Conservation (phyloP, 2,113 vertebrate species). For the Sarotherodon lohbergeri region DNA sequence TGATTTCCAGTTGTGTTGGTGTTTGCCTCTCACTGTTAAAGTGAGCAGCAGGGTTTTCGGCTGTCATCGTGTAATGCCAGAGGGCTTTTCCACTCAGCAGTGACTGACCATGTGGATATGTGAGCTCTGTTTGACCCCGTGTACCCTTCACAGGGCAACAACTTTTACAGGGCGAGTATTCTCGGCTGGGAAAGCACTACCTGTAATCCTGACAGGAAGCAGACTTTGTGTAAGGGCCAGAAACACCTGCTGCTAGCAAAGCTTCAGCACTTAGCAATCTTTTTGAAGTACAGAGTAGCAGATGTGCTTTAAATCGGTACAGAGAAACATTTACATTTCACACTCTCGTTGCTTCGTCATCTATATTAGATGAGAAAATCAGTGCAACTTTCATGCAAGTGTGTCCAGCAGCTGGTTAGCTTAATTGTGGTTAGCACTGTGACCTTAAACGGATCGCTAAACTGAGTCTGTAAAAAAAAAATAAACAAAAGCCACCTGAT, state of each 20-base stretch:
- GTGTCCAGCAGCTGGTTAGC: not conserved
- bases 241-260: not conserved
- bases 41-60: slow-evolving; percentile 29
- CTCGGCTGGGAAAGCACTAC: not conserved
- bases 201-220: not conserved
- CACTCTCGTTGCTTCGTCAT: not conserved
- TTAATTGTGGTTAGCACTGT: not conserved
- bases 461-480: not conserved
- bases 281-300: not conserved
- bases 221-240: not conserved
- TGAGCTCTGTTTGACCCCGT: slow-evolving; percentile 6
- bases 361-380: not conserved
- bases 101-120: not conserved
- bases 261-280: not conserved
- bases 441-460: not conserved
- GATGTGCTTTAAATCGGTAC: not conserved
- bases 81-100: slow-evolving; percentile 44
- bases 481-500: not conserved
- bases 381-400: not conserved
- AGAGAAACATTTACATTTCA: not conserved
- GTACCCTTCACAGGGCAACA: slow-evolving; percentile 8
- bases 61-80: slow-evolving; percentile 4
- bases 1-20: not conserved
- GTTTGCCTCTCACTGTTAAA: slow-evolving; percentile 14
- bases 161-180: not conserved